Percentiles rank a stretch among this genome's conserved stretches.
These are phyloP conservation scores for Phainopepla nitens DNA, from an alignment of 2,113 vertebrate genomes.

Conservation along the genomic window DNA sequence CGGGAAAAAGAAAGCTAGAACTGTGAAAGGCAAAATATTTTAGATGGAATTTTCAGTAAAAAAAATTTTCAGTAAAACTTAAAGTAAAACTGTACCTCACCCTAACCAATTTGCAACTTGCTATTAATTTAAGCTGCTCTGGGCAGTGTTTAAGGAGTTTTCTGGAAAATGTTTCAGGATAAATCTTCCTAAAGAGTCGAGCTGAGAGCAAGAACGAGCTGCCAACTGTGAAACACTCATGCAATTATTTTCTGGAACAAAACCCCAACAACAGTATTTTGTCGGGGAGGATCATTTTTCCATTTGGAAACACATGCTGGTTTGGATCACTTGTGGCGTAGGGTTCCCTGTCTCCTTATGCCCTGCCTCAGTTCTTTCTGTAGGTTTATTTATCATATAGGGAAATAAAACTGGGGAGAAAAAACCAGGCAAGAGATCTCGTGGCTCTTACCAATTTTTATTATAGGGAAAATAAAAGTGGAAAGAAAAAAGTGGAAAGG, in stretches of 20 bases:
- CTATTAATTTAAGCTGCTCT: neutral
- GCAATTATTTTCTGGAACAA: neutral
- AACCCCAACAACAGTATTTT: neutral
- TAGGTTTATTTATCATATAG: neutral
- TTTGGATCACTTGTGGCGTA: neutral
- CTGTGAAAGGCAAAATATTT: neutral
- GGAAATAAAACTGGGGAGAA: neutral
- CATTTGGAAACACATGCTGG: neutral
- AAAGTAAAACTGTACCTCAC: neutral
- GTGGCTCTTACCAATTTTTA: accelerated
- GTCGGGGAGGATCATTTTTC: neutral
- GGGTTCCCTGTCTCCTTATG: neutral
- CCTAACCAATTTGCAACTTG: neutral
- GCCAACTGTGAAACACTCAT: neutral
- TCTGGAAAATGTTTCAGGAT: neutral
- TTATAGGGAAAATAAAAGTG: neutral
- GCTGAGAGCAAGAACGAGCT: neutral
- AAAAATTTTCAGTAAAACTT: too few relatives aligned
- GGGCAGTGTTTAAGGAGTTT: neutral
- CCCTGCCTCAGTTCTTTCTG: neutral
- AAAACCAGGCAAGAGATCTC: neutral
- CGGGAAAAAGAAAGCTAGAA: neutral
- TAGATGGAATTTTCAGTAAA: neutral
- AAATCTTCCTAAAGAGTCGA: neutral
- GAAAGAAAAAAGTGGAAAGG: neutral